Evolutionary conservation across 2,888 invertebrate species (phyloP).

Genomic region (Ophraella communa): DNA sequence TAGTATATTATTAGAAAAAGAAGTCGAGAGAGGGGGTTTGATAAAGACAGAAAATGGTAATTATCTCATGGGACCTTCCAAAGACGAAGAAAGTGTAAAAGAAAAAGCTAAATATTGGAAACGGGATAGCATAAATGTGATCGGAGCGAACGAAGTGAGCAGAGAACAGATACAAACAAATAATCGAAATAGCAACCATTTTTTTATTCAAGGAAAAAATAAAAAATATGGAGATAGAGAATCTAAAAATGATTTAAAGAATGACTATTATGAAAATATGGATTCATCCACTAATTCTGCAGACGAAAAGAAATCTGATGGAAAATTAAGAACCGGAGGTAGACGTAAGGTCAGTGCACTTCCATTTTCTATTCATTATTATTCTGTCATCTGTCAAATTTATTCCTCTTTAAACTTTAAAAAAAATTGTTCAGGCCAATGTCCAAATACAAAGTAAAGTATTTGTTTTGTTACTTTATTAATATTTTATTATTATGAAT

Average conservation of each 20-base stretch:
- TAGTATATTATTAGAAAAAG: conserved; percentile 71
- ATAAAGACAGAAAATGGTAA: conserved; percentile 73
- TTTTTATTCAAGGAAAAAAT: conserved; percentile 31
- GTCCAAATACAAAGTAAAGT: conserved; percentile 38
- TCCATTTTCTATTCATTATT: conserved; percentile 21
- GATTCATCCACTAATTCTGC: conserved; percentile 42
- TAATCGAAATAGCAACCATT: conserved; percentile 30
- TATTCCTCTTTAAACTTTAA: background rate
- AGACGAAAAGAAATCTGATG: conserved; percentile 46
- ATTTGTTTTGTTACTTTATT: conserved; percentile 7
- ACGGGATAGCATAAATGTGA: conserved; percentile 33
- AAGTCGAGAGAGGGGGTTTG: conserved; percentile 72
- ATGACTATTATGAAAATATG: conserved; percentile 41
- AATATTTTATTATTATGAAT: conserved; percentile 4
- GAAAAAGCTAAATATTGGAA: conserved; percentile 33
- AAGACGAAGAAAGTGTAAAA: conserved; percentile 43
- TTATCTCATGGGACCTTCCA: conserved; percentile 70
- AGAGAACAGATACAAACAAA: conserved; percentile 22
- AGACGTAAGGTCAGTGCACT: conserved; percentile 62
- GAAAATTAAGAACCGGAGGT: conserved; percentile 64
- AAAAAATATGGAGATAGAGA: conserved; percentile 23
- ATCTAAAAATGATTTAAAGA: conserved; percentile 29
- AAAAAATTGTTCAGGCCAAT: conserved; percentile 21
- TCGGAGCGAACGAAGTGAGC: conserved; percentile 29
- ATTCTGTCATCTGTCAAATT: conserved; percentile 25